Conservation (phyloP, 2,888 invertebrate species). For the Rhaphigaster nebulosa region DNA sequence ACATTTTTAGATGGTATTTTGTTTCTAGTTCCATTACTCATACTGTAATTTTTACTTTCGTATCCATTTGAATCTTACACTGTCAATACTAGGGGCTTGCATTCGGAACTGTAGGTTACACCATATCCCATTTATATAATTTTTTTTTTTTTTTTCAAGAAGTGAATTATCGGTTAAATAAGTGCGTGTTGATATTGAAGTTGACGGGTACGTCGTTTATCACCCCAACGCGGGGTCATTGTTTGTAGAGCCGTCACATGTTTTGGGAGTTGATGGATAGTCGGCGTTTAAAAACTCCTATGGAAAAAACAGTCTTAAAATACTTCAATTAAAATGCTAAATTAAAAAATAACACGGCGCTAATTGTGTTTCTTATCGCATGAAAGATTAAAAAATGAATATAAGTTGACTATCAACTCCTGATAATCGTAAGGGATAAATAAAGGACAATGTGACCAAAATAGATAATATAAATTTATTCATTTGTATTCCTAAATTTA, state of each 20-base stretch:
- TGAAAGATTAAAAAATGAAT: background rate
- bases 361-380: background rate
- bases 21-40: no score
- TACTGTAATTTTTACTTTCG: no score
- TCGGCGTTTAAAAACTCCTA: background rate
- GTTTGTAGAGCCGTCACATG: slow-evolving; percentile 32
- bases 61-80: no score
- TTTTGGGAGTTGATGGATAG: slow-evolving; percentile 26
- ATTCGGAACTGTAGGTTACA: no score
- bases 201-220: slow-evolving; percentile 5
- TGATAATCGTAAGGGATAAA: no score
- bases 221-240: background rate
- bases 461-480: no score
- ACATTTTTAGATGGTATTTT: no score
- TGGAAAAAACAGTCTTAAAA: background rate
- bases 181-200: slow-evolving; percentile 37
- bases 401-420: background rate
- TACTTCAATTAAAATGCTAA: slow-evolving; percentile 32
- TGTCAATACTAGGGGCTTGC: no score
- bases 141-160: background rate
- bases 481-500: no score
- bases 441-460: no score
- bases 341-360: background rate
- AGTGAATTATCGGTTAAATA: slow-evolving; percentile 1
- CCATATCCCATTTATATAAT: background rate